phyloP scores from a whole-genome alignment of 2,797 vertebrate genomes.

The Sebastes iracundus region DNA sequence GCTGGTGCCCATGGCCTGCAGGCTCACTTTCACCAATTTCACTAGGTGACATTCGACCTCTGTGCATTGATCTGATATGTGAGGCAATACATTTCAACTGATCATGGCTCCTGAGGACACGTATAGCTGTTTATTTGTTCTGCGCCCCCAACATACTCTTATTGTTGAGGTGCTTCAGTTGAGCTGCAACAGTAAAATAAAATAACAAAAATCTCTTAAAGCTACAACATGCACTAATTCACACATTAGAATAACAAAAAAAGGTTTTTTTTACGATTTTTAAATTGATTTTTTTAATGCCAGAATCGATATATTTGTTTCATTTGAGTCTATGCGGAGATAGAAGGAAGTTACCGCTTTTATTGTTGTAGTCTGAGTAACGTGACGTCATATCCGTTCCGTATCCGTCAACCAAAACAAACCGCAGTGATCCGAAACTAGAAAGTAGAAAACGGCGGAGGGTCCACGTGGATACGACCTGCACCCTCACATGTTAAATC shows the following conservation, averaged over 20 bases:
- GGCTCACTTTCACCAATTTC: constrained; percentile 74
- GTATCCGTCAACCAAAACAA: no score
- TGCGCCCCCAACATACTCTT: neutral
- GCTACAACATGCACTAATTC: neutral
- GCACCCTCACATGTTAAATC: no score
- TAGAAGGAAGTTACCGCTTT: no score
- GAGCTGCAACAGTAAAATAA: neutral
- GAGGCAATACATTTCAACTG: constrained; percentile 38
- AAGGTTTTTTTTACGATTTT: no score
- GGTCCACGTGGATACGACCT: no score
- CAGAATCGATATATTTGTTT: no score
- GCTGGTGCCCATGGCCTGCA: constrained; percentile 39
- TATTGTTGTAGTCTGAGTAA: no score
- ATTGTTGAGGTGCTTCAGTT: neutral
- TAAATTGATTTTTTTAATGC: no score
- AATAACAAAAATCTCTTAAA: neutral
- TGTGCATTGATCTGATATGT: constrained; percentile 58
- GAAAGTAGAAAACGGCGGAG: no score
- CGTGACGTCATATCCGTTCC: no score
- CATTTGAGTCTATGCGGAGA: no score
- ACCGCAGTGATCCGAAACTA: no score
- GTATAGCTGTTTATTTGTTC: neutral
- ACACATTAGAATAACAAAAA: neutral
- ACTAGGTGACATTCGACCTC: constrained; percentile 70
- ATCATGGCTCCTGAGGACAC: constrained; percentile 22